These are phyloP conservation scores for Pyrocephalus nanus DNA, from an alignment of 2,797 vertebrate genomes.

Conservation along the genomic window DNA sequence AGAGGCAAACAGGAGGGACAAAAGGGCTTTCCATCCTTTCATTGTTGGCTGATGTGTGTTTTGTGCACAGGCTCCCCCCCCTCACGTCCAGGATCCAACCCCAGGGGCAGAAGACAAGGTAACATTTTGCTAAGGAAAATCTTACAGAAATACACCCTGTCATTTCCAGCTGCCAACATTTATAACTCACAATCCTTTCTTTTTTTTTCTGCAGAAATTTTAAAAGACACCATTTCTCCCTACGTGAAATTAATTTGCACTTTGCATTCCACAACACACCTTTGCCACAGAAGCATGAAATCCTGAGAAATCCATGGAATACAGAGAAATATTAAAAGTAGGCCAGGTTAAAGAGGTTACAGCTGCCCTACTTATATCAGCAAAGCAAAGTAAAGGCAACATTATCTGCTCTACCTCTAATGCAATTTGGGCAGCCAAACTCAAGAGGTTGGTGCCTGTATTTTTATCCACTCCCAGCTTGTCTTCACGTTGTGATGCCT, in stretches of 20 bases:
- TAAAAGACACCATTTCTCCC: neutral
- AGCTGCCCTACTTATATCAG: neutral
- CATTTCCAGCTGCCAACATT: neutral
- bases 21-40: neutral
- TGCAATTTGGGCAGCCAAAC: conserved; percentile 88
- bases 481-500: conserved; percentile 58
- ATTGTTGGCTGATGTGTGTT: neutral
- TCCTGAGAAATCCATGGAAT: neutral
- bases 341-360: neutral
- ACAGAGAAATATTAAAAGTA: neutral
- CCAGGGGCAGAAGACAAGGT: neutral
- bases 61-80: neutral
- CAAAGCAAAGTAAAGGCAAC: neutral
- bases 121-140: neutral
- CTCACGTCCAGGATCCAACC: neutral
- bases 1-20: neutral
- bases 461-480: conserved; percentile 69
- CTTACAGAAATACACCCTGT: neutral
- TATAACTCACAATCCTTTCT: neutral
- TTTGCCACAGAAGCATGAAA: neutral
- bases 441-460: conserved; percentile 80
- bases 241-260: neutral
- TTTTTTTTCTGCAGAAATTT: neutral
- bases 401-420: conserved; percentile 81
- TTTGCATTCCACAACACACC: neutral